These are phyloP conservation scores for Trissolcus japonicus DNA, from an alignment of 2,888 invertebrate species.

Conservation along the genomic window DNA sequence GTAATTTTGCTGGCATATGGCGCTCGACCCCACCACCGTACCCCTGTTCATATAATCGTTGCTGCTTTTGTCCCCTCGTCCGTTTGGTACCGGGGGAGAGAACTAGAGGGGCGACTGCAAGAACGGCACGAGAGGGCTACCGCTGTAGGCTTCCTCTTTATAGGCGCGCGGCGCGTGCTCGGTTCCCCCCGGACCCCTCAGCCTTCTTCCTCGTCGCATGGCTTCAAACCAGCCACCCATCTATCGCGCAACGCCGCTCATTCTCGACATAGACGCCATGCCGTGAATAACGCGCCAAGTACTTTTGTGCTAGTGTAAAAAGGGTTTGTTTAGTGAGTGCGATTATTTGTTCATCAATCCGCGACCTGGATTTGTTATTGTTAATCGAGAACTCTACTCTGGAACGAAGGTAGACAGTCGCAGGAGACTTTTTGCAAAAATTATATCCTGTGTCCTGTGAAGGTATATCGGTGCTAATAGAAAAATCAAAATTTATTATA, in stretches of 20 bases:
- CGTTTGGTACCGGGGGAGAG: slow-evolving; percentile 63
- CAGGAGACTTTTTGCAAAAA: not conserved
- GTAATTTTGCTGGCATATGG: slow-evolving; percentile 65
- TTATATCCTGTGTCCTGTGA: not conserved
- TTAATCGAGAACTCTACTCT: not conserved
- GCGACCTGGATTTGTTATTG: not conserved
- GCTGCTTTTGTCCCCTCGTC: slow-evolving; percentile 36
- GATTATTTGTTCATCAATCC: slow-evolving; percentile 2
- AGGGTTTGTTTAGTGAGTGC: slow-evolving; percentile 20
- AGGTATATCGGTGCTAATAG: too few relatives aligned
- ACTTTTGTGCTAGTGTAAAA: slow-evolving; percentile 20
- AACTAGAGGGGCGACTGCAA: slow-evolving; percentile 59
- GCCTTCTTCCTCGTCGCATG: slow-evolving; percentile 45
- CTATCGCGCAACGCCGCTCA: slow-evolving; percentile 72
- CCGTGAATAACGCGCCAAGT: slow-evolving; percentile 70
- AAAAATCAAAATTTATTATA: too few relatives aligned
- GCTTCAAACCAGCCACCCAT: slow-evolving; percentile 64
- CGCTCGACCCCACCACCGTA: slow-evolving; percentile 61
- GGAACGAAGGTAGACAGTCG: too few relatives aligned
- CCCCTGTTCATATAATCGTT: slow-evolving; percentile 47
- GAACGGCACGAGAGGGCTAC: slow-evolving; percentile 58
- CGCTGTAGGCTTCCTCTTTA: slow-evolving; percentile 59
- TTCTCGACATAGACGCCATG: slow-evolving; percentile 73
- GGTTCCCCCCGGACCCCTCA: slow-evolving; percentile 61
- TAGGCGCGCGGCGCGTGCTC: slow-evolving; percentile 74